These are phyloP conservation scores for Manis crassicaudata DNA, from an alignment of 2,797 vertebrate species.

Conservation along the genomic window DNA sequence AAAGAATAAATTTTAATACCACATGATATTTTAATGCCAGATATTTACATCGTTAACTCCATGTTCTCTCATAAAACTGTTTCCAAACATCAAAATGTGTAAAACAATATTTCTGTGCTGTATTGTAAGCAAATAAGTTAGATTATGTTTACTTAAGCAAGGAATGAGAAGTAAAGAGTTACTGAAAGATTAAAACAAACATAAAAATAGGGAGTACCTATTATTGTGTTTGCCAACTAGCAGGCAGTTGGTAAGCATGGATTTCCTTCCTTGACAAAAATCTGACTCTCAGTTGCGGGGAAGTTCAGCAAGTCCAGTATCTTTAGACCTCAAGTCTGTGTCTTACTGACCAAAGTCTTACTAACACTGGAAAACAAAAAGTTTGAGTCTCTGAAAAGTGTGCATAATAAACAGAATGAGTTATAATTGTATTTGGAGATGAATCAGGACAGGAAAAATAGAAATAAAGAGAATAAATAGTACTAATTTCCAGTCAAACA, in stretches of 20 bases:
- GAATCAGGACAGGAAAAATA: neutral
- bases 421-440: constrained; percentile 5
- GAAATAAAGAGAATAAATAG: constrained; percentile 37
- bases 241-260: neutral
- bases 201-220: neutral
- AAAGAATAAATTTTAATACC: constrained; percentile 54
- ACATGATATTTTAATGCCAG: constrained; percentile 23
- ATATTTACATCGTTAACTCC: constrained; percentile 67
- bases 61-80: constrained; percentile 61
- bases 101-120: neutral
- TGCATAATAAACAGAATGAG: neutral
- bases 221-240: neutral
- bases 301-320: neutral
- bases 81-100: constrained; percentile 57
- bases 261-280: neutral
- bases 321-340: neutral
- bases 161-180: neutral
- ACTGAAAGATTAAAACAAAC: neutral
- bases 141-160: neutral
- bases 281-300: neutral
- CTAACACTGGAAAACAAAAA: neutral
- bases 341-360: neutral
- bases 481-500: constrained; percentile 50
- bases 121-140: constrained; percentile 31
- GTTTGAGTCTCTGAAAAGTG: neutral